Base-by-base conservation (phyloP, 2,888 invertebrate genomes). In the Maniola hyperantus region DNA sequence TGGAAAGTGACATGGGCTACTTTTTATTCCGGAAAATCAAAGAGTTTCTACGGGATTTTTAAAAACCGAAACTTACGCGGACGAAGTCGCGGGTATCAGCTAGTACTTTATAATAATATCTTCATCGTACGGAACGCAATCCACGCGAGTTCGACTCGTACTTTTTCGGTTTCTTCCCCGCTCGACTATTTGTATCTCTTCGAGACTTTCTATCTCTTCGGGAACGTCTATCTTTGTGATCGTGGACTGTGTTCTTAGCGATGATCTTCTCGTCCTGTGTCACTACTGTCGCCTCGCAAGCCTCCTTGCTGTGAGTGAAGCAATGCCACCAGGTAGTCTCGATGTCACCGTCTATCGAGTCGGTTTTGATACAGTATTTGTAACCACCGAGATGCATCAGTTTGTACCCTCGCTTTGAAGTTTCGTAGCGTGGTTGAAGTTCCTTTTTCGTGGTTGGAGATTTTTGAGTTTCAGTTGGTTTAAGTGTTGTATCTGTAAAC, bases 331-430 rank as follows among this genome's bases (percentile, higher is more conserved):
- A 48, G 0, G 48, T 48, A 0, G 48, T 48, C 8, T 48, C 48
- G 2, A 8, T 48, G 2, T 48, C 48, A 10, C 48, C 48, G 18
- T 15, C 48, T 8, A 48, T 48, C 2, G 48, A 48, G 15, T 48
- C 48, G 18, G 48, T 48, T 48, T 48, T 48, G 48, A 48, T 48
- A 18, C 15, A 48, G 48, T 48, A 48, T 48, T 18, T 48, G 48
- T 48, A 8, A 15, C 48, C 48, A 48, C 48, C 48, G 2, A 48
- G 48, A 8, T 8, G 8, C 48, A 48, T 48, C 18, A 48, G 18
- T 15, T 48, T 48, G 18, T 48, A 48, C 0, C 48, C 48, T 5
- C 48, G 48, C 8, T 48, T 48, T 15, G 48, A 48, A 15, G 48
- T 48, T 7, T 15, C 15, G 18, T 48, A 48, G 7, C 8, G 15